Evolutionary conservation across 2,113 vertebrate genomes (phyloP).

Genomic region (Xenopus borealis): DNA sequence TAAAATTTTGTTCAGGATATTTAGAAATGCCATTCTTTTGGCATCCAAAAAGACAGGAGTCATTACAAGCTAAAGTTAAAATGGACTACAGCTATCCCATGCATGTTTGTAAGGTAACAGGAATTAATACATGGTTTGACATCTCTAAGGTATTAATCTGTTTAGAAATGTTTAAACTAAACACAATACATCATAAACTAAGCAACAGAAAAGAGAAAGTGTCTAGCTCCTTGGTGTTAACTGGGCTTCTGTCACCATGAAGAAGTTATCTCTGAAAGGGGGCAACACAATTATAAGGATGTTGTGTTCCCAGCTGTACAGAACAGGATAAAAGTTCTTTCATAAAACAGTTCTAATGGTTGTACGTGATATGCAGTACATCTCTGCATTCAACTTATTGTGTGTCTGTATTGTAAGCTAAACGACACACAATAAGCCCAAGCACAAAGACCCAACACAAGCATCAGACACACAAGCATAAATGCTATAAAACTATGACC

Average conservation of each 20-base stretch:
- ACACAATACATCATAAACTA: too few species aligned
- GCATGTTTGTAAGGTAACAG: too few species aligned
- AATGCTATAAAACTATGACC: not conserved
- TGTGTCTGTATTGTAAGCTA: not conserved
- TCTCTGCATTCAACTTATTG: slow-evolving; percentile 19
- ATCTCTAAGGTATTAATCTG: too few species aligned
- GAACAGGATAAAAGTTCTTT: slow-evolving; percentile 54
- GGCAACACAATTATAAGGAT: slow-evolving; percentile 28
- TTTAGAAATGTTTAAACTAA: too few species aligned
- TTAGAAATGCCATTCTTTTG: too few species aligned
- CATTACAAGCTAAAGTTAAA: too few species aligned
- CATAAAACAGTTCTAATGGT: slow-evolving; percentile 25
- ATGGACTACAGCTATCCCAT: too few species aligned
- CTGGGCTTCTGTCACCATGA: too few species aligned
- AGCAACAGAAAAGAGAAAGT: not conserved
- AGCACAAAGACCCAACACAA: slow-evolving; percentile 5
- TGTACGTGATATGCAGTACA: slow-evolving; percentile 22
- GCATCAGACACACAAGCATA: not conserved
- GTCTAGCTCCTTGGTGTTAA: slow-evolving; percentile 7
- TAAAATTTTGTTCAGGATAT: too few species aligned
- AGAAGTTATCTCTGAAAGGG: slow-evolving; percentile 33
- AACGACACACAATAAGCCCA: slow-evolving; percentile 15
- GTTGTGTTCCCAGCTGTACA: slow-evolving; percentile 42
- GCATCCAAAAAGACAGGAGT: too few species aligned
- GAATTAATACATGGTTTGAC: too few species aligned